These are phyloP conservation scores for Hyalella azteca DNA, from an alignment of 2,888 invertebrate genomes.

Conservation along the genomic window DNA sequence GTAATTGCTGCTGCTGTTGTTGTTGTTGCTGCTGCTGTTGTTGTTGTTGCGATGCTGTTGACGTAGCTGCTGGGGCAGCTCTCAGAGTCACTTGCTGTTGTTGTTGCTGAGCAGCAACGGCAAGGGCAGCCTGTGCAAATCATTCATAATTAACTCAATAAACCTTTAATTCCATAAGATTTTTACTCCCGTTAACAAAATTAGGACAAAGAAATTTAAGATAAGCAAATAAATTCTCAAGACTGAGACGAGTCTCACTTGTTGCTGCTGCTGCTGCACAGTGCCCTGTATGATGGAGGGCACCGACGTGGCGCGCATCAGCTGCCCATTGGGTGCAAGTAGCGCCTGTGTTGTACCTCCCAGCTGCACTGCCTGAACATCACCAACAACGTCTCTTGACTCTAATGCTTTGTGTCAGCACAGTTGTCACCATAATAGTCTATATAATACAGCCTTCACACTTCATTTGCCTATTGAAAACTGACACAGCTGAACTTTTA, in stretches of 20 bases:
- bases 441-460: too few relatives aligned
- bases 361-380: conserved; percentile 62
- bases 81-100: conserved; percentile 20
- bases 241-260: background rate
- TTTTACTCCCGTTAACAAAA: too few relatives aligned
- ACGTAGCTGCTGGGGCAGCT: background rate
- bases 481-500: too few relatives aligned
- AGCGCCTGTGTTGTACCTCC: conserved; percentile 65
- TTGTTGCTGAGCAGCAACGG: background rate
- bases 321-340: conserved; percentile 71
- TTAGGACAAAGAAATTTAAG: too few relatives aligned
- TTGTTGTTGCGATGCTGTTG: background rate
- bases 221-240: background rate
- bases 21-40: conserved; percentile 28
- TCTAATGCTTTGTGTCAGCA: too few relatives aligned
- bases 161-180: too few relatives aligned
- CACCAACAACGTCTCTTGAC: too few relatives aligned
- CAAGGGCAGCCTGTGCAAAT: background rate
- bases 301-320: conserved; percentile 68
- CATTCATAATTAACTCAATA: background rate
- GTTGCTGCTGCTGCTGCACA: conserved; percentile 20
- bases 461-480: too few relatives aligned
- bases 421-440: too few relatives aligned
- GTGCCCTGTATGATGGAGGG: conserved; percentile 28
- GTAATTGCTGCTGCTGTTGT: conserved; percentile 43